Percentiles rank a stretch among this genome's conserved stretches.
phyloP scores from a whole-genome alignment of 2,888 invertebrate genomes.

The Athripsodes cinereus region DNA sequence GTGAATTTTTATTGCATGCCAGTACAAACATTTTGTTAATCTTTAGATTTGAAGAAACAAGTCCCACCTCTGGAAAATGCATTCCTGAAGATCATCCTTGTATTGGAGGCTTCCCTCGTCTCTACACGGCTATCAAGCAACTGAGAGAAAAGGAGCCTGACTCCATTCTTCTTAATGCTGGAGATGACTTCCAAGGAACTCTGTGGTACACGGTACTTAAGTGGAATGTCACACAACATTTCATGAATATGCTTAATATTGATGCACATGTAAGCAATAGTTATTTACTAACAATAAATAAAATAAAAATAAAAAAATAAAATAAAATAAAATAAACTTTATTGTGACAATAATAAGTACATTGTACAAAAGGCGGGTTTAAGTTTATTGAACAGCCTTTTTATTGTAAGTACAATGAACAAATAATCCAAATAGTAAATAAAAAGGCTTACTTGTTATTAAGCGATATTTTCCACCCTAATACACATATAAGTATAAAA shows the following conservation, averaged over 20 bases:
- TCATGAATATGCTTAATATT: conserved; percentile 70
- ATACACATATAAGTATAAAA: too few relatives aligned
- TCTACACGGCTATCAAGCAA: conserved; percentile 49
- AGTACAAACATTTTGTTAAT: not conserved
- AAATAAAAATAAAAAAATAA: too few relatives aligned
- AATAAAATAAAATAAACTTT: too few relatives aligned
- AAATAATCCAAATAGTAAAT: too few relatives aligned
- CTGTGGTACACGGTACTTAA: conserved; percentile 51
- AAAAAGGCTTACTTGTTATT: too few relatives aligned
- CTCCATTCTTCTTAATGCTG: conserved; percentile 58
- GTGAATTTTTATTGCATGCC: too few relatives aligned
- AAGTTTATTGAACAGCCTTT: too few relatives aligned
- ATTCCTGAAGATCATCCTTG: conserved; percentile 46
- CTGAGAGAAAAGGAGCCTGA: conserved; percentile 50
- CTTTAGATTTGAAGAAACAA: conserved; percentile 62
- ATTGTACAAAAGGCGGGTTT: too few relatives aligned
- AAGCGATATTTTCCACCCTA: too few relatives aligned
- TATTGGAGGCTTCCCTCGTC: conserved; percentile 70
- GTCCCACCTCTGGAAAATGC: conserved; percentile 50
- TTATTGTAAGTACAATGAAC: too few relatives aligned
- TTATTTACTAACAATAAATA: too few relatives aligned
- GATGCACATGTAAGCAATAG: conserved; percentile 66
- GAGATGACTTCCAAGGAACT: conserved; percentile 65
- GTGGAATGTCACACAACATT: conserved; percentile 65
- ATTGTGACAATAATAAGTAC: too few relatives aligned